Percentiles rank a stretch among this genome's conserved stretches.
Conservation (phyloP, 1,140 invertebrate species). For the Lethocerus indicus region DNA sequence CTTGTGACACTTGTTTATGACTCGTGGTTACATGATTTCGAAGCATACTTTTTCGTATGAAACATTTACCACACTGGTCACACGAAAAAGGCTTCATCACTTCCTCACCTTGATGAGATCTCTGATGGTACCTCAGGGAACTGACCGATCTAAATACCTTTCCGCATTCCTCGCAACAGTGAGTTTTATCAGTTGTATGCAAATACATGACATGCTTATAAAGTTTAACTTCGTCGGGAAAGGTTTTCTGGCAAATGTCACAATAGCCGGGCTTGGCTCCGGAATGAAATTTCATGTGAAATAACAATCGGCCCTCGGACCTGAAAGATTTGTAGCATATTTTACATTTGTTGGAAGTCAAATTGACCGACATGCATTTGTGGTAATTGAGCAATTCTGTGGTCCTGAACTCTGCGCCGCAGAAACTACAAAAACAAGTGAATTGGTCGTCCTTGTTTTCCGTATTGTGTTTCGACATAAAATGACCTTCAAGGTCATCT, state of each 20-base stretch:
- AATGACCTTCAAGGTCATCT: constrained; percentile 12
- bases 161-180: constrained; percentile 17
- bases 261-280: constrained; percentile 12
- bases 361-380: neutral
- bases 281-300: constrained; percentile 15
- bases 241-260: constrained; percentile 14
- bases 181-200: constrained; percentile 6
- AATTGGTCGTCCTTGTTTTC: constrained; percentile 2
- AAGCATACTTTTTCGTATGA: constrained; percentile 16
- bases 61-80: constrained; percentile 18
- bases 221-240: constrained; percentile 14
- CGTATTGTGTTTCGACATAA: constrained; percentile 8
- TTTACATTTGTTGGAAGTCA: constrained; percentile 8
- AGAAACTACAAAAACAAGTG: constrained; percentile 12
- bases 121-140: constrained; percentile 14
- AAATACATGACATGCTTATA: constrained; percentile 15
- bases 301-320: constrained; percentile 8
- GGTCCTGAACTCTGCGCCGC: constrained; percentile 11
- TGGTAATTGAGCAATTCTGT: constrained; percentile 4
- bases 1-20: constrained; percentile 13
- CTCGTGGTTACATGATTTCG: constrained; percentile 15
- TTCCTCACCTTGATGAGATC: constrained; percentile 13
- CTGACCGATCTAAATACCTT: constrained; percentile 14
- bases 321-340: constrained; percentile 16
- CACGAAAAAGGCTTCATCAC: constrained; percentile 15